phyloP scores from a whole-genome alignment of 2,888 invertebrate species.

The Copidosoma aretas region DNA sequence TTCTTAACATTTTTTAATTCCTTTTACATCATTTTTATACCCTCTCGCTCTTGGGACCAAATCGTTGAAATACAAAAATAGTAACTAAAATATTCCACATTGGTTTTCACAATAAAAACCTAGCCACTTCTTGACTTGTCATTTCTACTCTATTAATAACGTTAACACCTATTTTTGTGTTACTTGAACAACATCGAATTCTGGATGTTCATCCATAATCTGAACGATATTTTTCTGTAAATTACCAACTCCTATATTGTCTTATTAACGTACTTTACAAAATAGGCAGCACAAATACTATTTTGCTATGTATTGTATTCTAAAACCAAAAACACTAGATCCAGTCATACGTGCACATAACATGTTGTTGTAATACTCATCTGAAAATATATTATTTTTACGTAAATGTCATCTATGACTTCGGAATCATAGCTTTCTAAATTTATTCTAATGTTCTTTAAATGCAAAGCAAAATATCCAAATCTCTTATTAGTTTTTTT shows the following conservation, averaged over 20 bases:
- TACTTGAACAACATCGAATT: constrained; percentile 47
- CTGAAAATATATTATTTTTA: constrained; percentile 42
- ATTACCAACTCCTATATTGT: constrained; percentile 39
- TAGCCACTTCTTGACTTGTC: constrained; percentile 61
- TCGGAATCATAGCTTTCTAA: constrained; percentile 38
- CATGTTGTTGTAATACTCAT: constrained; percentile 47
- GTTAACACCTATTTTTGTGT: constrained; percentile 49
- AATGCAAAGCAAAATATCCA: constrained; percentile 22
- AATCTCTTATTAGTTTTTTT: constrained; percentile 44
- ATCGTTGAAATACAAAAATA: no score
- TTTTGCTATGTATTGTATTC: constrained; percentile 36
- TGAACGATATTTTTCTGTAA: constrained; percentile 50
- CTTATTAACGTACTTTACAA: constrained; percentile 47
- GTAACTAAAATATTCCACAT: no score
- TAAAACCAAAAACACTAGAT: constrained; percentile 41
- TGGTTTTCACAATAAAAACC: no score
- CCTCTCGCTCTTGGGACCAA: no score
- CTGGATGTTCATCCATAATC: no score
- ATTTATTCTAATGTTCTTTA: constrained; percentile 27
- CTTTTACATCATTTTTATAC: no score
- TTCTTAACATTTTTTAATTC: no score
- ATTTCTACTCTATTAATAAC: constrained; percentile 56
- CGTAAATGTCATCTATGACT: constrained; percentile 42
- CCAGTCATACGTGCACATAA: constrained; percentile 42
- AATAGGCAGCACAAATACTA: constrained; percentile 43